These are phyloP conservation scores for Eurytoma adleriae DNA, from an alignment of 2,888 invertebrate species.

Conservation along the genomic window DNA sequence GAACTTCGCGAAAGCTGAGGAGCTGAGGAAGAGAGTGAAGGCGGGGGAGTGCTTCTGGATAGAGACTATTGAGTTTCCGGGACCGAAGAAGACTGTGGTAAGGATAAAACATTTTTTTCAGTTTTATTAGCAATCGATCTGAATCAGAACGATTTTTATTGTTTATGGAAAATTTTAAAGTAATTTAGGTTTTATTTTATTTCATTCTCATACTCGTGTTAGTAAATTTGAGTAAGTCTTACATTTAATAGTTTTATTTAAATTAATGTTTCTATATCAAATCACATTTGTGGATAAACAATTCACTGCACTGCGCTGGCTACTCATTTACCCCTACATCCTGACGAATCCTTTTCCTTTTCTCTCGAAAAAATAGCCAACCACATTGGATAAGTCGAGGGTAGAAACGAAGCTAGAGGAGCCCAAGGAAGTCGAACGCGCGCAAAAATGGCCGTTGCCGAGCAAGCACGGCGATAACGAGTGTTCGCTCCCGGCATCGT, in stretches of 20 bases:
- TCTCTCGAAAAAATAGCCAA: neutral
- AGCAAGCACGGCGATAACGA: constrained; percentile 3
- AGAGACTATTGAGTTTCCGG: neutral
- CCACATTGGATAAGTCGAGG: too few relatives aligned
- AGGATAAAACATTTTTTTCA: neutral
- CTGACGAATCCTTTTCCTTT: neutral
- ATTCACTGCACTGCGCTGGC: too few relatives aligned
- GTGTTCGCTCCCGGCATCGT: constrained; percentile 1
- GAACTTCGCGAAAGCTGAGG: constrained; percentile 14
- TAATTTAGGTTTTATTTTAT: too few relatives aligned
- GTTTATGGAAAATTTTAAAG: too few relatives aligned
- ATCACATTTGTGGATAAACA: too few relatives aligned
- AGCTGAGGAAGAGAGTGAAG: constrained; percentile 13
- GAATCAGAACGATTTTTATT: too few relatives aligned
- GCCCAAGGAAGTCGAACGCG: neutral
- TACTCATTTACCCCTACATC: too few relatives aligned
- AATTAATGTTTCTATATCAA: too few relatives aligned
- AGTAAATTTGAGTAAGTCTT: too few relatives aligned
- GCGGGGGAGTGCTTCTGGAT: constrained; percentile 23
- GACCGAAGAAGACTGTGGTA: constrained; percentile 3
- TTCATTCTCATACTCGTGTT: too few relatives aligned
- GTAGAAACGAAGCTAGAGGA: too few relatives aligned
- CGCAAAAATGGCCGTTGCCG: constrained; percentile 36
- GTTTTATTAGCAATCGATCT: neutral
- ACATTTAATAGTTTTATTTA: too few relatives aligned